These are phyloP conservation scores for Amia ocellicauda DNA, from an alignment of 2,113 vertebrate genomes.

Conservation along the genomic window DNA sequence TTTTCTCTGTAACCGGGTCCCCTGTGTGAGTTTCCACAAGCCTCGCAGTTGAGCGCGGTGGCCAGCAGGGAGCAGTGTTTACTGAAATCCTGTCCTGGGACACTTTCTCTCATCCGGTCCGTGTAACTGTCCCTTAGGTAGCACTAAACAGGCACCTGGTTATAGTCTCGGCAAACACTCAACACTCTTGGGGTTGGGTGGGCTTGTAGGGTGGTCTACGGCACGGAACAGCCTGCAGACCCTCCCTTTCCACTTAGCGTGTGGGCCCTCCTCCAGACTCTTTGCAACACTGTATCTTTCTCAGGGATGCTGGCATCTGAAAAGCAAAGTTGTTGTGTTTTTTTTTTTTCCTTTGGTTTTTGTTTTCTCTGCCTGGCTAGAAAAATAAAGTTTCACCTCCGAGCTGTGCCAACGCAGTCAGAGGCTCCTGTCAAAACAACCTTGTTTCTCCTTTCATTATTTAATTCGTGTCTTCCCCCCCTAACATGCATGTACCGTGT, in stretches of 20 bases:
- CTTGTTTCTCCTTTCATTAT: constrained; percentile 1
- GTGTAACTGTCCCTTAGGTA: too few relatives aligned
- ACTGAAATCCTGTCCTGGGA: constrained; percentile 18
- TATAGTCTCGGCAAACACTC: too few relatives aligned
- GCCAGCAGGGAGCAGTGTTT: constrained; percentile 44
- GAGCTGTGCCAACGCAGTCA: neutral
- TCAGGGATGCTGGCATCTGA: constrained; percentile 70
- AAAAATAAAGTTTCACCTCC: constrained; percentile 38
- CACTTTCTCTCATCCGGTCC: neutral
- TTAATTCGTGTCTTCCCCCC: neutral
- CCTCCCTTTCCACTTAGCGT: neutral
- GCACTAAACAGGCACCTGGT: neutral
- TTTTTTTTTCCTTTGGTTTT: too few relatives aligned
- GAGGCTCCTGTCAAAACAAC: constrained; percentile 3
- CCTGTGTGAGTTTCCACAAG: constrained; percentile 25
- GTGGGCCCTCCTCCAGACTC: constrained; percentile 37
- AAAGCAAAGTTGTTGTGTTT: constrained; percentile 59
- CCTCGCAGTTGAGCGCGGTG: constrained; percentile 41
- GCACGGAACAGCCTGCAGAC: neutral
- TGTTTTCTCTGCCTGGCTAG: constrained; percentile 26
- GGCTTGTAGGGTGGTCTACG: too few relatives aligned
- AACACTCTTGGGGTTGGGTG: too few relatives aligned
- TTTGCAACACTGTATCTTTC: constrained; percentile 50
- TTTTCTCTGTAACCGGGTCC: too few relatives aligned
- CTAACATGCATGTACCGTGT: constrained; percentile 3